Conservation (phyloP, 2,888 invertebrate genomes). For the Phengaris arion region DNA sequence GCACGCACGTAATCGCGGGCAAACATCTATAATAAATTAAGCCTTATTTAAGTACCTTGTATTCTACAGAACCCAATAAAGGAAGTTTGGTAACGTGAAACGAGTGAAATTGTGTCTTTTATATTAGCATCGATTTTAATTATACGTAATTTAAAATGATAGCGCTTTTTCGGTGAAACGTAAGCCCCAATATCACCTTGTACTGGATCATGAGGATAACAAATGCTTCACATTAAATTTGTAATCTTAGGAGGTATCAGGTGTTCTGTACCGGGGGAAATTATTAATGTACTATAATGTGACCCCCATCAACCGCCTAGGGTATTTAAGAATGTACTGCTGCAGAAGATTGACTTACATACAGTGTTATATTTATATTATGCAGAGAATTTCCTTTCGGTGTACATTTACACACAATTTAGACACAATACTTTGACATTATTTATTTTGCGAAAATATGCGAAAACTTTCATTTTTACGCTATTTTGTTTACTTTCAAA, state of each 20-base stretch:
- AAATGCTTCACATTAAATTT: constrained; percentile 16
- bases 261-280: background rate
- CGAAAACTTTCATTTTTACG: no score
- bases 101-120: background rate
- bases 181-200: background rate
- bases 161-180: constrained; percentile 12
- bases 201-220: constrained; percentile 19
- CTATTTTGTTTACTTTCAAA: no score
- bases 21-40: background rate
- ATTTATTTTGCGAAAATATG: no score
- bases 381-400: no score
- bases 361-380: no score
- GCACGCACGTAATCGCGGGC: no score
- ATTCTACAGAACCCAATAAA: constrained; percentile 1
- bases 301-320: background rate
- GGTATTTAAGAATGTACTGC: background rate
- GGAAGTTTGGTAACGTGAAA: background rate
- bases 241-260: constrained; percentile 20
- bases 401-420: no score
- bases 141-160: constrained; percentile 8
- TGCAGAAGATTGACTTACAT: background rate
- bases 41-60: background rate
- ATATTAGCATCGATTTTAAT: constrained; percentile 10
- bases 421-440: no score
- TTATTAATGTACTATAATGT: constrained; percentile 15